Conservation (phyloP, 2,888 invertebrate species). For the Patella pellucida region DNA sequence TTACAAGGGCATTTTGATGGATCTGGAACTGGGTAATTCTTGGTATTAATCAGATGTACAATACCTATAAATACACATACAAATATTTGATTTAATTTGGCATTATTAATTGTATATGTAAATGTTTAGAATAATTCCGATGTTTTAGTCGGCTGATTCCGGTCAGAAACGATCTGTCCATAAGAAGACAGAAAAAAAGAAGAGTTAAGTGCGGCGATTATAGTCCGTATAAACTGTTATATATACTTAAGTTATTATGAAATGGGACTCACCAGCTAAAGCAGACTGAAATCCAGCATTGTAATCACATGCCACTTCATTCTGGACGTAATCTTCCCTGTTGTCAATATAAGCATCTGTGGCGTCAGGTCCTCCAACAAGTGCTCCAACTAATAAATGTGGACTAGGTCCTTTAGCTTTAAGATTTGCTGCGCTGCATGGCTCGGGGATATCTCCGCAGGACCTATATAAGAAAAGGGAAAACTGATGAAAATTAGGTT, state of each 20-base stretch:
- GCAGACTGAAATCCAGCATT: slow-evolving; percentile 64
- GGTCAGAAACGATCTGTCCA: too few species aligned
- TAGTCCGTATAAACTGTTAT: too few species aligned
- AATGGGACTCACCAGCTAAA: slow-evolving; percentile 51
- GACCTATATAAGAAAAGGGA: neutral
- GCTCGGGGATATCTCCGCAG: slow-evolving; percentile 1
- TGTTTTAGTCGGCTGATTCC: too few species aligned
- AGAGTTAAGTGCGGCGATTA: too few species aligned
- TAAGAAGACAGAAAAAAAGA: too few species aligned
- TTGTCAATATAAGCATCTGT: slow-evolving; percentile 16
- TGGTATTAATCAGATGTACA: slow-evolving; percentile 1
- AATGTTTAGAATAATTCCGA: too few species aligned
- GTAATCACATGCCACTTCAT: slow-evolving; percentile 42
- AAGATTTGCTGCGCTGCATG: slow-evolving; percentile 14
- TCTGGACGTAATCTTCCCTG: slow-evolving; percentile 17
- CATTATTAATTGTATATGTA: too few species aligned
- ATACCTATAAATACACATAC: neutral
- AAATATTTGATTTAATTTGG: too few species aligned
- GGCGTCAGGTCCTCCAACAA: slow-evolving; percentile 15
- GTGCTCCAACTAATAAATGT: slow-evolving; percentile 16
- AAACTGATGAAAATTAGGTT: too few species aligned
- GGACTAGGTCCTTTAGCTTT: slow-evolving; percentile 21
- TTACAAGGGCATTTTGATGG: slow-evolving; percentile 4
- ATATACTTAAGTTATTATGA: too few species aligned
- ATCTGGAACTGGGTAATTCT: neutral